These are phyloP conservation scores for Ophion obscuratus DNA, from an alignment of 2,888 invertebrate species.

Conservation along the genomic window DNA sequence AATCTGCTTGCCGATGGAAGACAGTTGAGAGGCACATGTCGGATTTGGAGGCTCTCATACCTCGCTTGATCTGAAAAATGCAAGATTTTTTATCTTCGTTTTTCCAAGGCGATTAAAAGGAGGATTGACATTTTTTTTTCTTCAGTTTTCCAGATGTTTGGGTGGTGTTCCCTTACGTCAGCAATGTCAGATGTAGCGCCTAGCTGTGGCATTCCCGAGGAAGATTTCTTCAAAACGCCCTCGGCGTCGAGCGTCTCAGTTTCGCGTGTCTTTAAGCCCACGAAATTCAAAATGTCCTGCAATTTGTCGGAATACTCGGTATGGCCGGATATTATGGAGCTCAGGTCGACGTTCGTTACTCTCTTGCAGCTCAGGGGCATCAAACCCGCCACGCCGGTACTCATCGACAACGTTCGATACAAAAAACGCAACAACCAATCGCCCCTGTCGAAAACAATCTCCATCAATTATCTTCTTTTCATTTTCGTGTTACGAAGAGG, in stretches of 20 bases:
- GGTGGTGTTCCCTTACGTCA: constrained; percentile 27
- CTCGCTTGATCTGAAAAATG: constrained; percentile 64
- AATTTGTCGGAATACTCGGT: constrained; percentile 86
- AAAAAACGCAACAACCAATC: constrained; percentile 89
- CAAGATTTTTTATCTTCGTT: not conserved
- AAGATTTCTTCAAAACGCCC: constrained; percentile 78
- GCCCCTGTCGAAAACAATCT: constrained; percentile 79
- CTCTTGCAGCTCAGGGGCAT: constrained; percentile 85
- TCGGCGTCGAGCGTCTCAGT: constrained; percentile 71
- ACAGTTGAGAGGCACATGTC: constrained; percentile 72
- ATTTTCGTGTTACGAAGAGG: not conserved
- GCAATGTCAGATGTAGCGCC: constrained; percentile 33
- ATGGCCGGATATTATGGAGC: constrained; percentile 86
- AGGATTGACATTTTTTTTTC: not conserved
- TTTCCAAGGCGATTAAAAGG: not conserved
- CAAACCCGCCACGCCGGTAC: constrained; percentile 87
- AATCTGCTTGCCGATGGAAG: constrained; percentile 52
- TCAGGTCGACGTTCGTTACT: constrained; percentile 87
- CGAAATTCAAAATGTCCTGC: constrained; percentile 84
- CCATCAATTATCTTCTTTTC: not conserved
- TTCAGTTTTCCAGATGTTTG: not conserved
- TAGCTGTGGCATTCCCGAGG: constrained; percentile 74
- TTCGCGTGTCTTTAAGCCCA: constrained; percentile 79
- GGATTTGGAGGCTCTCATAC: constrained; percentile 73
- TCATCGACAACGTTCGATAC: constrained; percentile 87